Conservation (phyloP, 2,113 vertebrate species). For the Galbula dea region DNA sequence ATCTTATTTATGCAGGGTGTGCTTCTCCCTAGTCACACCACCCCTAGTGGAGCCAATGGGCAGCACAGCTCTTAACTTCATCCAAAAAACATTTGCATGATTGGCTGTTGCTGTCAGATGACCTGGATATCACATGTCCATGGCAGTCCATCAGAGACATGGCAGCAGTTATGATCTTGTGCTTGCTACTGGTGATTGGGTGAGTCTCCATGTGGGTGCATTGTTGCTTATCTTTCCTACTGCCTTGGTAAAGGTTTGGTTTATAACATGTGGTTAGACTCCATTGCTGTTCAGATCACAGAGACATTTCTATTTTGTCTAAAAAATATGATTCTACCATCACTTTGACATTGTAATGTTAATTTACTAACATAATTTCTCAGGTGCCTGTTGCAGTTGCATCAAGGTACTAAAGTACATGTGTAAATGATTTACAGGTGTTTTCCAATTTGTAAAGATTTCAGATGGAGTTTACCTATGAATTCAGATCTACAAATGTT, state of each 20-base stretch:
- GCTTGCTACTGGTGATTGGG: neutral
- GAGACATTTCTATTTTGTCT: neutral
- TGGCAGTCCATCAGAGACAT: neutral
- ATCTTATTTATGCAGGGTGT: neutral
- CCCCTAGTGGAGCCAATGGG: neutral
- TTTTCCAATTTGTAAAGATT: neutral
- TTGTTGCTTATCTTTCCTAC: neutral
- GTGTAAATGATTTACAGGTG: neutral
- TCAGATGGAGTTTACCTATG: neutral
- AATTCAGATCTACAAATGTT: neutral
- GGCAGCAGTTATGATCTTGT: accelerated
- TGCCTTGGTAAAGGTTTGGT: neutral
- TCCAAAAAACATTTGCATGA: neutral
- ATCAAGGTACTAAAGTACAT: too few species aligned
- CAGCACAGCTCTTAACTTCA: neutral
- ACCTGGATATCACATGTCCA: neutral
- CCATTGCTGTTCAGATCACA: neutral
- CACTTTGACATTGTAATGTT: neutral
- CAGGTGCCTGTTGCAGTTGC: too few species aligned
- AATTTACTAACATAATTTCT: too few species aligned
- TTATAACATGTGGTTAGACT: neutral
- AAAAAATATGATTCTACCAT: neutral
- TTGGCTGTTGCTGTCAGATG: neutral
- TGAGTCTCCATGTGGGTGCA: accelerated
- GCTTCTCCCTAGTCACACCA: too few species aligned